Percentiles rank a stretch among this genome's conserved stretches.
Conservation (phyloP, 2,888 invertebrate species). For the Trichogramma evanescens region DNA sequence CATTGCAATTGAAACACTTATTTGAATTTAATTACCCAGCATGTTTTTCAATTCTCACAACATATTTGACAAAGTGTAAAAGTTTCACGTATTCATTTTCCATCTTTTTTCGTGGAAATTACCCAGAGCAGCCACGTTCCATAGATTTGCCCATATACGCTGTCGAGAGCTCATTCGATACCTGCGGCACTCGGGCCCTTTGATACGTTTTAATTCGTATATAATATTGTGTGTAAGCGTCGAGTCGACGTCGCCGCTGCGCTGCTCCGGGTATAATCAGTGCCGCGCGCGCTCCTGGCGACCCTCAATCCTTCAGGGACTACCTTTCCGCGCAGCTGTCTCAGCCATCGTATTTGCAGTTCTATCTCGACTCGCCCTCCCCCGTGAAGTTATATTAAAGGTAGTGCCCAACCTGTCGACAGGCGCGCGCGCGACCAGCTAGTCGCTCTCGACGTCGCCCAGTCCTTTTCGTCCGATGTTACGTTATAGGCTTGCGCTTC, state of each 20-base stretch:
- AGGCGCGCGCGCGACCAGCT: neutral
- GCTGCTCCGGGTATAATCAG: slow-evolving; percentile 31
- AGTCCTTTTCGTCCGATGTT: too few species aligned
- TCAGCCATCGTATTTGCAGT: slow-evolving; percentile 11
- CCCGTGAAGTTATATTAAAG: slow-evolving; percentile 5
- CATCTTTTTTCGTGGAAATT: too few species aligned
- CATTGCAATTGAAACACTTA: too few species aligned
- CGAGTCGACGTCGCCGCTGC: slow-evolving; percentile 11
- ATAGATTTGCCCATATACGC: too few species aligned
- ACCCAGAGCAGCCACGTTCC: too few species aligned
- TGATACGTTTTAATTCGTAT: slow-evolving; percentile 36
- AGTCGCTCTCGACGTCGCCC: too few species aligned
- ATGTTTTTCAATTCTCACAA: too few species aligned
- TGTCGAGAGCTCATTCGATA: too few species aligned
- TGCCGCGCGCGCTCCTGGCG: slow-evolving; percentile 23
- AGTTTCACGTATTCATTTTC: too few species aligned
- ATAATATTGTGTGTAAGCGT: slow-evolving; percentile 22
- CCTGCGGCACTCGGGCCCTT: slow-evolving; percentile 19
- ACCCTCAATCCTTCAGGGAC: slow-evolving; percentile 18
- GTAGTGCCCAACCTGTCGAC: slow-evolving; percentile 2
- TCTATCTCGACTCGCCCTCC: slow-evolving; percentile 11
- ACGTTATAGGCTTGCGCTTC: too few species aligned
- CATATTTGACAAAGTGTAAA: too few species aligned
- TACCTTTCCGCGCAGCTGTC: slow-evolving; percentile 19
- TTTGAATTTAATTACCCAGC: too few species aligned